A percentile compares a stretch with the other conserved stretches of the same genome.
Evolutionary conservation across 2,113 vertebrate genomes (phyloP).

Genomic region (Epinephelus cyanopodus): DNA sequence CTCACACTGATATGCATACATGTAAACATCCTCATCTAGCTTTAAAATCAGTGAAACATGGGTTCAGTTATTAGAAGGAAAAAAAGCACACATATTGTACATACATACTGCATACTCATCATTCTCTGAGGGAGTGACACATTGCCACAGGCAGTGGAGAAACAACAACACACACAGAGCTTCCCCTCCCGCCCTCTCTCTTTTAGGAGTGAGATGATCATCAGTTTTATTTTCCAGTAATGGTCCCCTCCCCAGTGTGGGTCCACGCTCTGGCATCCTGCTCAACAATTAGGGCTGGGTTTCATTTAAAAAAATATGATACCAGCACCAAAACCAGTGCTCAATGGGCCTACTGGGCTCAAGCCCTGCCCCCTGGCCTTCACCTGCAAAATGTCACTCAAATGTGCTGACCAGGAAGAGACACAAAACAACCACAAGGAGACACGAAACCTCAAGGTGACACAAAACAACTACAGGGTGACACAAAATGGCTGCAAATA

Average conservation of each 20-base stretch:
- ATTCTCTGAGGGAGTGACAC: conserved; percentile 36
- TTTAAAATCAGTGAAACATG: background rate
- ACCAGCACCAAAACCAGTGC: too few relatives aligned
- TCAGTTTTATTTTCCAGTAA: conserved; percentile 17
- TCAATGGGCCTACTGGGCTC: too few relatives aligned
- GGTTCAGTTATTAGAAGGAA: background rate
- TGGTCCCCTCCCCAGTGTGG: background rate
- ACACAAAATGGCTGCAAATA: too few relatives aligned
- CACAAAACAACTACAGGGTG: too few relatives aligned
- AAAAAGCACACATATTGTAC: conserved; percentile 13
- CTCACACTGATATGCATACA: background rate
- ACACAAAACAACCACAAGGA: too few relatives aligned
- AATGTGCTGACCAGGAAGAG: too few relatives aligned
- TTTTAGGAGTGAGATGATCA: conserved; percentile 6
- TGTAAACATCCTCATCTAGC: background rate
- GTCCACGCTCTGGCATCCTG: background rate
- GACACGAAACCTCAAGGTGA: too few relatives aligned
- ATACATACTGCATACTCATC: conserved; percentile 16
- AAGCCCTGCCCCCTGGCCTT: too few relatives aligned
- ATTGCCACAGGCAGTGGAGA: background rate
- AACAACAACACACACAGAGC: conserved; percentile 9
- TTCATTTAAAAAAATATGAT: too few relatives aligned
- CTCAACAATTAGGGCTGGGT: background rate
- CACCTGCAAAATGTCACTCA: too few relatives aligned
- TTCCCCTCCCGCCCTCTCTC: conserved; percentile 3